Percentiles rank a stretch among this genome's conserved stretches.
These are phyloP conservation scores for Orestias chungarensis DNA, from an alignment of 2,797 vertebrate genomes.

Conservation along the genomic window DNA sequence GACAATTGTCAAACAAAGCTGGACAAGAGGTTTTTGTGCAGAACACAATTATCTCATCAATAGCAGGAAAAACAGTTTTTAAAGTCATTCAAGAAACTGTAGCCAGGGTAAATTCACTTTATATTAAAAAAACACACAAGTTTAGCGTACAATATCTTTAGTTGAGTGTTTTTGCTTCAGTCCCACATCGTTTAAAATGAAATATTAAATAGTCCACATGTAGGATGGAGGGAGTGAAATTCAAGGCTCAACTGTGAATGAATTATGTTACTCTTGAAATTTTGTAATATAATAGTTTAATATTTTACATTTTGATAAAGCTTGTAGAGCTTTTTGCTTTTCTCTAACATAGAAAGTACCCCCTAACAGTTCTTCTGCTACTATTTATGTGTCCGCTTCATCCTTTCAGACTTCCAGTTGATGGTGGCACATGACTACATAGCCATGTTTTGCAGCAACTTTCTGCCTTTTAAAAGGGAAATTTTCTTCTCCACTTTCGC, in stretches of 20 bases:
- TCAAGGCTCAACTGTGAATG: too few relatives aligned
- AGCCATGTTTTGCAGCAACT: too few relatives aligned
- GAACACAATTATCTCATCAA: slow-evolving; percentile 9
- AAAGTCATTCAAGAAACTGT: not conserved
- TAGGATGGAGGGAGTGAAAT: too few relatives aligned
- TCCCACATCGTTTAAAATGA: not conserved
- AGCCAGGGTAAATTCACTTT: not conserved
- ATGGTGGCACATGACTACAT: too few relatives aligned
- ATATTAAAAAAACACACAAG: slow-evolving; percentile 1
- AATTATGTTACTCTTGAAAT: not conserved
- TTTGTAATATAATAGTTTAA: too few relatives aligned
- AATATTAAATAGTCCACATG: too few relatives aligned
- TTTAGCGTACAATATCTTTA: not conserved
- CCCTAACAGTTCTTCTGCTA: too few relatives aligned
- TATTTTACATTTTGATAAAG: not conserved
- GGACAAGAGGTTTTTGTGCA: slow-evolving; percentile 6
- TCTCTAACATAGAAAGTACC: too few relatives aligned
- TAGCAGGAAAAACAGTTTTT: slow-evolving; percentile 8
- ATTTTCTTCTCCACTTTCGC: too few relatives aligned
- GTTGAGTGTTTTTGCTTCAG: not conserved
- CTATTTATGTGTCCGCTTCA: too few relatives aligned
- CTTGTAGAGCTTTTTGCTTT: not conserved
- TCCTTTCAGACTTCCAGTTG: too few relatives aligned
- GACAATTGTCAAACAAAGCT: not conserved
- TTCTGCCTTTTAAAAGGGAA: too few relatives aligned